Base-by-base conservation (phyloP, 2,888 invertebrate genomes). In the Eueremaeus valkanovi region DNA sequence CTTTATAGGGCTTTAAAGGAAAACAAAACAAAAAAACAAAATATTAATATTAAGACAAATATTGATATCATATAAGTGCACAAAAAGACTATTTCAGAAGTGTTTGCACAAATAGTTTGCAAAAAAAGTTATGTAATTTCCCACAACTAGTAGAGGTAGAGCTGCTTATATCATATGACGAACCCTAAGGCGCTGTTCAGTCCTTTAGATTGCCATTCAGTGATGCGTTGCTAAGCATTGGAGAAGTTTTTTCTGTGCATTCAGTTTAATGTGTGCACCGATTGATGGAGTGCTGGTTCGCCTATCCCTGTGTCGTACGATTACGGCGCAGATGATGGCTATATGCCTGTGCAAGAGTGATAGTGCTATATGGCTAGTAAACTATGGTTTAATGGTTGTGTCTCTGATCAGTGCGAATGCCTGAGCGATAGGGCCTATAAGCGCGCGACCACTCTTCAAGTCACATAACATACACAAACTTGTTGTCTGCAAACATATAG, bases 151-250 rank as follows among this genome's bases (percentile, higher is more conserved):
- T n/a, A n/a, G n/a, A n/a, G n/a, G n/a, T n/a, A n/a, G n/a, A n/a
- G n/a, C n/a, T n/a, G n/a, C n/a, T n/a, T n/a, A n/a, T n/a, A n/a
- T n/a, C n/a, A n/a, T n/a, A n/a, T n/a, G n/a, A n/a, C n/a, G n/a
- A n/a, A n/a, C n/a, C n/a, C n/a, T n/a, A n/a, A n/a, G n/a, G n/a
- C n/a, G n/a, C n/a, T n/a, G n/a, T n/a, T n/a, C n/a, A n/a, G n/a
- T n/a, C n/a, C n/a, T n/a, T n/a, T n/a, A n/a, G n/a, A n/a, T n/a
- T n/a, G n/a, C n/a, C n/a, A n/a, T n/a, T n/a, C n/a, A 55, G 29
- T 55, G 55, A 55, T 55, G 55, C 55, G 55, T 55, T 55, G 29
- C 55, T 24, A 55, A 21, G 55, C 55, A 24, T 45, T 16, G 16
- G 9, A 45, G 45, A 16, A 13, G 16, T 6, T 3, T n/a, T n/a